phyloP scores from a whole-genome alignment of 2,888 invertebrate species.

The Strigamia maritima region DNA sequence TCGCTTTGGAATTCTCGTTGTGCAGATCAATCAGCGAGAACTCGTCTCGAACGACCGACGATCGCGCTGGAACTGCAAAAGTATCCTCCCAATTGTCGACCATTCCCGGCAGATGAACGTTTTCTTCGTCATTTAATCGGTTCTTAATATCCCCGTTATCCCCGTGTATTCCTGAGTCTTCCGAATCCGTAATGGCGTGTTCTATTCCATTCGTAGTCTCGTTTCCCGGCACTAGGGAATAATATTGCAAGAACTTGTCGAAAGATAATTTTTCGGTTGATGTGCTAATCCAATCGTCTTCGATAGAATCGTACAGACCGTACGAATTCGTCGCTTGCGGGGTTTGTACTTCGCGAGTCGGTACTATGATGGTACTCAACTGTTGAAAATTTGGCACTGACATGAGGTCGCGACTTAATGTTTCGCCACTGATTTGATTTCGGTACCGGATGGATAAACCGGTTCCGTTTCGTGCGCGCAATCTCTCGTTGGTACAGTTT shows the following conservation, averaged over 20 bases:
- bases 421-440: slow-evolving; percentile 15
- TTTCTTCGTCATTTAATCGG: neutral
- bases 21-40: slow-evolving; percentile 33
- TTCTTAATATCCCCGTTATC: neutral
- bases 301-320: neutral
- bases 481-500: neutral
- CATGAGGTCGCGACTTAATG: slow-evolving; percentile 61
- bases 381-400: slow-evolving; percentile 68
- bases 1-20: neutral
- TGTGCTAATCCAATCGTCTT: neutral
- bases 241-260: slow-evolving; percentile 35
- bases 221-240: slow-evolving; percentile 27
- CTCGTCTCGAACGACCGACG: slow-evolving; percentile 5
- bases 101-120: slow-evolving; percentile 28
- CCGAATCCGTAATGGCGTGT: slow-evolving; percentile 32
- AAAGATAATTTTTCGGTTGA: slow-evolving; percentile 11
- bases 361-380: slow-evolving; percentile 6
- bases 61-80: neutral
- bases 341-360: slow-evolving; percentile 21
- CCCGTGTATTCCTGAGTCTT: slow-evolving; percentile 38
- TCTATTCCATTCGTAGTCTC: slow-evolving; percentile 9
- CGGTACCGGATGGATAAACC: neutral
- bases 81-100: neutral
- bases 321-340: slow-evolving; percentile 21
- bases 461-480: neutral